Evolutionary conservation across 2,888 invertebrate genomes (phyloP).

Genomic region (Drosophila vallismaia): DNA sequence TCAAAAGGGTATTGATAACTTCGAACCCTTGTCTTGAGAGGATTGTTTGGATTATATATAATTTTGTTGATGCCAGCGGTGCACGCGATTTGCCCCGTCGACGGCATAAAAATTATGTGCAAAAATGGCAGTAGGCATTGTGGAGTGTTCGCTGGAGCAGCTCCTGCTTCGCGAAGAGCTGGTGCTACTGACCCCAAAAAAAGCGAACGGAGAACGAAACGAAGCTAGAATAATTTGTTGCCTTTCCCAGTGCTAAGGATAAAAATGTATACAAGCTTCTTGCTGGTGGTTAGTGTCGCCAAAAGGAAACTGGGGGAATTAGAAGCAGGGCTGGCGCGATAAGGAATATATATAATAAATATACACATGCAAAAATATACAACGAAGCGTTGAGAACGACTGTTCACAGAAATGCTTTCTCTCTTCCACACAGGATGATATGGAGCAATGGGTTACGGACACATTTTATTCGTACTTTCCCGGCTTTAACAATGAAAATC

Average conservation of each 20-base stretch:
- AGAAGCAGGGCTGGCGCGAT: conserved; percentile 32
- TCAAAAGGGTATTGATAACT: neutral
- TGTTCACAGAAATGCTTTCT: conserved; percentile 15
- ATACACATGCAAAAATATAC: conserved; percentile 14
- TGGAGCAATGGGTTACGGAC: conserved; percentile 84
- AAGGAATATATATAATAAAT: conserved; percentile 34
- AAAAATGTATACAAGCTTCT: conserved; percentile 79
- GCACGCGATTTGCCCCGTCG: conserved; percentile 68
- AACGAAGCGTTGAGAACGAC: neutral
- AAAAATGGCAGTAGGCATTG: conserved; percentile 68
- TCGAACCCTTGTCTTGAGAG: conserved; percentile 4
- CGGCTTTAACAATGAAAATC: conserved; percentile 82
- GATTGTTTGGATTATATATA: conserved; percentile 34
- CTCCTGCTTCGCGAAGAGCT: conserved; percentile 41
- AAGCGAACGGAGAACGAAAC: conserved; percentile 37
- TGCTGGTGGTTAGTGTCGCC: conserved; percentile 80
- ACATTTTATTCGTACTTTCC: conserved; percentile 84
- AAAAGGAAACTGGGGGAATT: conserved; percentile 20
- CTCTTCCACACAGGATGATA: conserved; percentile 78
- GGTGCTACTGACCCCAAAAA: conserved; percentile 66
- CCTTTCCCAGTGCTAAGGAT: conserved; percentile 24
- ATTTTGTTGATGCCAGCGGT: conserved; percentile 61
- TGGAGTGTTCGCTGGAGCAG: conserved; percentile 60
- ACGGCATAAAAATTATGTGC: conserved; percentile 75
- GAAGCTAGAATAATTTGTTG: conserved; percentile 57